These are phyloP conservation scores for Drosophila pseudoobscura DNA, from an alignment of 1,140 invertebrate species.

Conservation along the genomic window DNA sequence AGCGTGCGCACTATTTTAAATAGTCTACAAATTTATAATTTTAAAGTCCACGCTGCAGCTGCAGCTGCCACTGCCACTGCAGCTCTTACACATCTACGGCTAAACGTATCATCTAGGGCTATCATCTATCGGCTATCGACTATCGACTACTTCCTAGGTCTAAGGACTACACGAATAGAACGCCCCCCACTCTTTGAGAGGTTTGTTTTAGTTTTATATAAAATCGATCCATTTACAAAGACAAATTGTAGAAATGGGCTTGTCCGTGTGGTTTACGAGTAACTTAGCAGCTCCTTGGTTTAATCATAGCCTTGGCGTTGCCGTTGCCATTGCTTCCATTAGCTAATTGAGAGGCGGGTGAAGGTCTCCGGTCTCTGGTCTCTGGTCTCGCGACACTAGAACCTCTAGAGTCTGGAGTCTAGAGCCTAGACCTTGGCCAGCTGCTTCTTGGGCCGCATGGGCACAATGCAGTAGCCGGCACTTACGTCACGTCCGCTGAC, in stretches of 20 bases:
- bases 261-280: constrained; percentile 47
- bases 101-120: constrained; percentile 34
- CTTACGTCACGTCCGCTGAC: constrained; percentile 95
- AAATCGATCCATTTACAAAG: constrained; percentile 84
- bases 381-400: neutral
- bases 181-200: neutral
- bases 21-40: constrained; percentile 79
- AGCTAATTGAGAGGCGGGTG: constrained; percentile 42
- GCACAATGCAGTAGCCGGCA: constrained; percentile 93
- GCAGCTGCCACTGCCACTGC: constrained; percentile 24
- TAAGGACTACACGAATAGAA: no score
- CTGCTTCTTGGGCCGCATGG: constrained; percentile 85
- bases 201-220: constrained; percentile 49
- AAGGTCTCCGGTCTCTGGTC: constrained; percentile 41
- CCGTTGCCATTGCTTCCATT: constrained; percentile 35
- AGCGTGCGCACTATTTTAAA: constrained; percentile 65
- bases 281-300: constrained; percentile 52
- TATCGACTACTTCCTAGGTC: no score
- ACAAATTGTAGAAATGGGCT: constrained; percentile 72
- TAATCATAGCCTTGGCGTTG: constrained; percentile 4
- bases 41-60: constrained; percentile 70
- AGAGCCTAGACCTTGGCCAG: constrained; percentile 69
- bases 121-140: constrained; percentile 15
- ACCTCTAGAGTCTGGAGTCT: constrained; percentile 24
- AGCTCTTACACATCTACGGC: constrained; percentile 61